These are phyloP conservation scores for Parascotia fuliginaria DNA, from an alignment of 2,888 invertebrate species.

Conservation along the genomic window DNA sequence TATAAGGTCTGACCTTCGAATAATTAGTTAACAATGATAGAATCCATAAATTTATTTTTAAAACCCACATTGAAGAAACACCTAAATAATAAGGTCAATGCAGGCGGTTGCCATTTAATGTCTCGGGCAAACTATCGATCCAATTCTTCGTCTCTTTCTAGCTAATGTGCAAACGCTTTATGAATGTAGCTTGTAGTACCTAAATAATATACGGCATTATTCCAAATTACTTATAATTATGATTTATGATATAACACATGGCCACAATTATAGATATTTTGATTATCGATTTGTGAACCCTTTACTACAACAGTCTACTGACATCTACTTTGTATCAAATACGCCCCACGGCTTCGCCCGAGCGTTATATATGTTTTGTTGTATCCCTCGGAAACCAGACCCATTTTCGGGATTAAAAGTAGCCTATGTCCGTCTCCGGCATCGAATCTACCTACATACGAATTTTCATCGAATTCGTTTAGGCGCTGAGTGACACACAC, in stretches of 20 bases:
- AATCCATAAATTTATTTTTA: slow-evolving; percentile 25
- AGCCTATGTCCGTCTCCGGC: too few relatives aligned
- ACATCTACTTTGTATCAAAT: too few relatives aligned
- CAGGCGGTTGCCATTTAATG: slow-evolving; percentile 81
- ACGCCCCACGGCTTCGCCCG: too few relatives aligned
- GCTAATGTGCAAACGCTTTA: slow-evolving; percentile 67
- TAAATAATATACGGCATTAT: slow-evolving; percentile 21
- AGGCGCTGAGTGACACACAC: too few relatives aligned
- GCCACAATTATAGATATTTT: slow-evolving; percentile 2
- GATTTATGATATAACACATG: slow-evolving; percentile 2
- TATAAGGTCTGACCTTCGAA: too few relatives aligned
- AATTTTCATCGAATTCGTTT: too few relatives aligned
- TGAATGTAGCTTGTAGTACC: slow-evolving; percentile 28
- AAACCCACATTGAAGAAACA: slow-evolving; percentile 62
- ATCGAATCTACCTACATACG: too few relatives aligned
- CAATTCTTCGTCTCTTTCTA: slow-evolving; percentile 80
- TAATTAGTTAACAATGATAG: too few relatives aligned
- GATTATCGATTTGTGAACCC: slow-evolving; percentile 10
- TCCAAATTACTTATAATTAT: slow-evolving; percentile 18
- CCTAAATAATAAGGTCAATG: slow-evolving; percentile 83
- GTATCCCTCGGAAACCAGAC: too few relatives aligned
- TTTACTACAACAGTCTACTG: neutral
- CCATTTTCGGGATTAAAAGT: too few relatives aligned
- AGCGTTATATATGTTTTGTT: too few relatives aligned
- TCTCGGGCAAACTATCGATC: slow-evolving; percentile 82